Evolutionary conservation across 2,113 vertebrate species (phyloP).

Genomic region (Cephalopholis sonnerati): DNA sequence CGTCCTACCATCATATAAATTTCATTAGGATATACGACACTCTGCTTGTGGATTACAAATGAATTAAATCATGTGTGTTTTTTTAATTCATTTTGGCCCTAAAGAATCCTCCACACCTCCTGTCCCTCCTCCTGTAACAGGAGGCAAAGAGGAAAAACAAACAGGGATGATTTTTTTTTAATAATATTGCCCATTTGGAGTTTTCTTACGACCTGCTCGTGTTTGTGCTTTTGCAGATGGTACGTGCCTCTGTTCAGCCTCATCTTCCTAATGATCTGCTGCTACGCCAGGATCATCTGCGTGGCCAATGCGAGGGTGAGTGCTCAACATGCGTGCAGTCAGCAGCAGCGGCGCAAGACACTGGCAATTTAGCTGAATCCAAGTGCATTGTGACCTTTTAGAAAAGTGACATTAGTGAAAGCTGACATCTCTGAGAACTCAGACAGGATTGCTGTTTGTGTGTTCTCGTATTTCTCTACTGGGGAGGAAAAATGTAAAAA

Average conservation of each 20-base stretch:
- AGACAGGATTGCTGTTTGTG: slow-evolving; percentile 3
- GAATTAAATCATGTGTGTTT: not conserved
- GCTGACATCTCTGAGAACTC: slow-evolving; percentile 8
- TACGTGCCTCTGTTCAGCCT: slow-evolving; percentile 87
- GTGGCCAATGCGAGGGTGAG: slow-evolving; percentile 88
- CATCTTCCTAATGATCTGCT: slow-evolving; percentile 89
- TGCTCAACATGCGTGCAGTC: slow-evolving; percentile 13
- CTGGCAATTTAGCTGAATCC: slow-evolving; percentile 24
- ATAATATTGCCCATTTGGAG: not conserved
- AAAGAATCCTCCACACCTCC: not conserved
- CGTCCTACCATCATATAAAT: not conserved
- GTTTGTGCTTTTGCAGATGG: slow-evolving; percentile 80
- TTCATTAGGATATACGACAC: slow-evolving; percentile 15
- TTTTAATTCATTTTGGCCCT: not conserved
- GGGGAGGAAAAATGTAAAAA: not conserved
- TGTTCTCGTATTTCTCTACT: not conserved
- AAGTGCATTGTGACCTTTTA: slow-evolving; percentile 44
- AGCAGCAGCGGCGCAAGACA: not conserved
- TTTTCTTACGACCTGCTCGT: slow-evolving; percentile 11
- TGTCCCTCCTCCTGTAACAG: not conserved
- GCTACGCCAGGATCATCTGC: slow-evolving; percentile 88
- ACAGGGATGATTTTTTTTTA: slow-evolving; percentile 5
- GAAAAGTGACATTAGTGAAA: slow-evolving; percentile 31
- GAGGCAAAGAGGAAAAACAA: not conserved
- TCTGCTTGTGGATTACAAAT: not conserved